These are phyloP conservation scores for Petroica traversi DNA, from an alignment of 2,113 vertebrate genomes.

Conservation along the genomic window DNA sequence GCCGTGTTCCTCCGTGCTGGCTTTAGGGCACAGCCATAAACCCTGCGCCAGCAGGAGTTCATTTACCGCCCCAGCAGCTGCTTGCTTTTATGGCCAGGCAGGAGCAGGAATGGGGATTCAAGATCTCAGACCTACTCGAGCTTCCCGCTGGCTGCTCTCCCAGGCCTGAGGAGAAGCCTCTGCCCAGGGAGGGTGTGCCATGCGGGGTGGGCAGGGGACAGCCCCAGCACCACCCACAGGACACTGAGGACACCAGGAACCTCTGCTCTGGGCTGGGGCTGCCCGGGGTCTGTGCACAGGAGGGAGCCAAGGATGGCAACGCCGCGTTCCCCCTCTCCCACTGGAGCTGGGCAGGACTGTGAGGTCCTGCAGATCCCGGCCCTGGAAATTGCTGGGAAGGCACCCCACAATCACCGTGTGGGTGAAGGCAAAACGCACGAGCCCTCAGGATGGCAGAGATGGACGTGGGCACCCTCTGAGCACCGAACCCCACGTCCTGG, in stretches of 20 bases:
- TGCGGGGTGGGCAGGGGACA: not conserved
- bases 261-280: rapidly evolving
- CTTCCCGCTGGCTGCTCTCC: not conserved
- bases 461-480: rapidly evolving
- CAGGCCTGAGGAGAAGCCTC: not conserved
- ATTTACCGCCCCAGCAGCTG: not conserved
- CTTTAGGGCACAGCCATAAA: not conserved
- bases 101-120: not conserved
- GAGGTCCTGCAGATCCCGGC: not conserved
- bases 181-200: rapidly evolving
- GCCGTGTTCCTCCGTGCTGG: rapidly evolving
- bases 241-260: rapidly evolving
- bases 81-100: not conserved
- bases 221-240: rapidly evolving
- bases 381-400: rapidly evolving
- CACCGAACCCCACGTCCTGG: rapidly evolving
- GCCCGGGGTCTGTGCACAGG: not conserved
- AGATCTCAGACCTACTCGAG: not conserved
- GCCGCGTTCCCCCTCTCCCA: rapidly evolving
- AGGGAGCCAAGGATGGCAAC: rapidly evolving
- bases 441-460: rapidly evolving
- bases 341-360: not conserved
- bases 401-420: rapidly evolving
- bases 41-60: not conserved
- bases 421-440: not conserved